Evolutionary conservation across 1,140 invertebrate genomes (phyloP).

Genomic region (Pristionchus pacificus): DNA sequence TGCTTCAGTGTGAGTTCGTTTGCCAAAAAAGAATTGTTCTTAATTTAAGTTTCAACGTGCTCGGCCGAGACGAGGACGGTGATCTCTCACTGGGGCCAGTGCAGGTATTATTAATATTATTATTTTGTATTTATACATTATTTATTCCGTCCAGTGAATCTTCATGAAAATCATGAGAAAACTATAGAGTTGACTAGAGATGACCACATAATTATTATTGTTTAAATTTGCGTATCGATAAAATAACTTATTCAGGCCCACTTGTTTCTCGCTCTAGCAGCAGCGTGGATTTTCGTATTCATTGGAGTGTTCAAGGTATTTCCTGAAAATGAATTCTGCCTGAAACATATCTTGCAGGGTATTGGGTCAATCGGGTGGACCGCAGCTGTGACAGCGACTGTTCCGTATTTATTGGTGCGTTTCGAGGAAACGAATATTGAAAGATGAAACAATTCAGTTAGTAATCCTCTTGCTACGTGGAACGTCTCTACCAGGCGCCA

Average conservation of each 20-base stretch:
- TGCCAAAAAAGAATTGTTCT: not conserved
- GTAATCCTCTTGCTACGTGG: conserved; percentile 49
- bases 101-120: no score
- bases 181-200: no score
- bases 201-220: no score
- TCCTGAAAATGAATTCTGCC: not conserved
- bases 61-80: conserved; percentile 44
- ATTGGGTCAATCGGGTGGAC: conserved; percentile 55
- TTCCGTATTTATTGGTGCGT: conserved; percentile 35
- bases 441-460: conserved; percentile 33
- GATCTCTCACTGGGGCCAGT: conserved; percentile 35
- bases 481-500: conserved; percentile 44
- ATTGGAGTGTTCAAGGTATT: conserved; percentile 49
- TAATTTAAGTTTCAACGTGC: conserved; percentile 45
- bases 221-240: no score
- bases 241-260: no score
- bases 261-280: conserved; percentile 40
- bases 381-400: conserved; percentile 46
- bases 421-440: conserved; percentile 22
- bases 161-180: no score
- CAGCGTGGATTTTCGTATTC: conserved; percentile 54
- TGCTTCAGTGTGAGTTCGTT: no score
- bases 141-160: no score
- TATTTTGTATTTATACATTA: no score
- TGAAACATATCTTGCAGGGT: conserved; percentile 14